Evolutionary conservation across 2,888 invertebrate species (phyloP), one percentile per base, ranked within the genome.

Genomic region (Drosophila paramelanica): DNA sequence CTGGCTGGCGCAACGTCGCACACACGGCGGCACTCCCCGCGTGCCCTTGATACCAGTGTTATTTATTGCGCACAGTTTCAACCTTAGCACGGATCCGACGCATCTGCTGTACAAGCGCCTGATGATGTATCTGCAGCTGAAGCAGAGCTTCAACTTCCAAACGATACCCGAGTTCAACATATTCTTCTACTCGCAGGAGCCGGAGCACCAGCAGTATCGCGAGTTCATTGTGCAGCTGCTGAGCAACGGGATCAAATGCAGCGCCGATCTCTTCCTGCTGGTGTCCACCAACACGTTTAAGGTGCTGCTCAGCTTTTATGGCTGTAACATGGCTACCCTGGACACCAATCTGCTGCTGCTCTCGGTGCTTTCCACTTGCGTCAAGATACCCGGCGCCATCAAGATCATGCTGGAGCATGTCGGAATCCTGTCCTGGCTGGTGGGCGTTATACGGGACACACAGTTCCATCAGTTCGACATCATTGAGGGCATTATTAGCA

Each of bases 141-240:
- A 97, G 91, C 95, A 96, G 11, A 94, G 94, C 8, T 94, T 98
- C 14, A 95, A 97, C 89, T 93, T 98, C 14, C 94, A 94, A 13
- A 94, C 95, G 3, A 95, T 98, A n/a, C 98, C 98, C 0, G 98
- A 98, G 90, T 95, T 98, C 88, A 95, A 97, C 67, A 95, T 96
- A 55, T 94, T 98, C 39, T 96, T 98, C 89, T 96, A 97, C 89
- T 97, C 96, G 70, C 94, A 95, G 10, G 96, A 96, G 60, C 93
- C 96, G 0, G 94, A 96, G 78, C 93, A 94, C 57, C 93, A 94
- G 20, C 94, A 94, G 0, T 95, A 97, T 82, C 93, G 96, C 46
- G 92, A 93, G 27, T 98, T 98, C 95, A 95, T 98, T 38, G 92
- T 98, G 10, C 94, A 95, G 79, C 92, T 97, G 8, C 93, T 98